Evolutionary conservation across 2,888 invertebrate species (phyloP), one percentile per base, ranked within the genome.

Genomic region (Lasioglossum morio): DNA sequence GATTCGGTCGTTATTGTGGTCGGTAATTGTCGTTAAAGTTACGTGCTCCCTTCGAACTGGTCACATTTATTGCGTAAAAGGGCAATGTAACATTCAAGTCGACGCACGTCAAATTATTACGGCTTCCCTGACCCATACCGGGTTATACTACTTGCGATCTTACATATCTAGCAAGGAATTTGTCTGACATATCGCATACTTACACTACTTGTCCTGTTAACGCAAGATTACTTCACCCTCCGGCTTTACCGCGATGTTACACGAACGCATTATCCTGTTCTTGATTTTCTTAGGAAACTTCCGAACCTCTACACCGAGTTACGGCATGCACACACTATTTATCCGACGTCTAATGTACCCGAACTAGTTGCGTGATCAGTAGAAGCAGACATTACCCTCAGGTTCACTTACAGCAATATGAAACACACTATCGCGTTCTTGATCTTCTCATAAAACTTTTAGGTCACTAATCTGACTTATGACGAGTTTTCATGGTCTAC

Each of bases 391-490:
- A 30, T 19, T 30, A 27, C 30, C 16, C 30, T 2, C 30, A 5
- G 19, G 30, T 8, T 27, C 12, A 30, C 30, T 19, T 8, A 19
- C 19, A 2, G 30, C 30, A 16, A 30, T 63, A 30, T 63, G 30
- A 63, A 63, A 30, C 30, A 30, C 63, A 30, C 30, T 57, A 30
- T 30, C 63, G 0, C 12, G 57, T n/a, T 57, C 57, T 2, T 12
- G n/a, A 57, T 57, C 57, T 57, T n/a, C n/a, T 57, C 57, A n/a
- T 57, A 57, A 57, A 57, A 57, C n/a, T 57, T 57, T 57, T 12
- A 57, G 57, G 57, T 57, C 57, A n/a, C 57, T n/a, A n/a, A 57
- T 57, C 57, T 57, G 57, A 57, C 57, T 57, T 57, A 57, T 57
- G 12, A 57, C 57, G n/a, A 57, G n/a, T 57, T 57, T 57, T n/a